A percentile compares a stretch with the other conserved stretches of the same genome.
Conservation (phyloP, 2,113 vertebrate species). For the Ammodramus savannarum region DNA sequence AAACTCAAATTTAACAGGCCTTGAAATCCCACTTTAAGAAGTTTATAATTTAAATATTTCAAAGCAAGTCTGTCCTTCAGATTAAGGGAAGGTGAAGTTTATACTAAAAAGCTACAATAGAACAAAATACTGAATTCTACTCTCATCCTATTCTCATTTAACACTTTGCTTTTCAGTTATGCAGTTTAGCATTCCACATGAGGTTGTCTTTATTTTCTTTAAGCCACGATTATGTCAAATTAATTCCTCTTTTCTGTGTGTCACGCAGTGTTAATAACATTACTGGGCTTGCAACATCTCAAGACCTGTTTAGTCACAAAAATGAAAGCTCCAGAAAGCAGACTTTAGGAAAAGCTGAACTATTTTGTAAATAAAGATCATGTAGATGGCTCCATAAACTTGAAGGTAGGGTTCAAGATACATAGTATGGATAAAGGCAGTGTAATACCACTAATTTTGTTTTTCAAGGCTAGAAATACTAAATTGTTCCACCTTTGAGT, state of each 20-base stretch:
- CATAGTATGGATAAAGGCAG: neutral
- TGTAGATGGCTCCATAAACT: neutral
- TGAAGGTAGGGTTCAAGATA: neutral
- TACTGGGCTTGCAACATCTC: slow-evolving; percentile 11
- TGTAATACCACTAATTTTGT: neutral
- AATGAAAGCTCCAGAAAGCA: neutral
- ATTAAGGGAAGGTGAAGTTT: slow-evolving; percentile 42
- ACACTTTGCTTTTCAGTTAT: slow-evolving; percentile 38
- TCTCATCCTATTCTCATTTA: slow-evolving; percentile 34
- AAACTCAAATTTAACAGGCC: slow-evolving; percentile 28
- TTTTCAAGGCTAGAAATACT: neutral
- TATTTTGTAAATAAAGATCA: neutral
- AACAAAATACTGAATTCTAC: slow-evolving; percentile 32
- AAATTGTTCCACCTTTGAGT: neutral
- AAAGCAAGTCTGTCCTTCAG: slow-evolving; percentile 22
- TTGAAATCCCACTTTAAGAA: slow-evolving; percentile 41
- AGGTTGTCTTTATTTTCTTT: slow-evolving; percentile 42
- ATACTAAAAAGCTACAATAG: neutral
- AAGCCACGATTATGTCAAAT: slow-evolving; percentile 32
- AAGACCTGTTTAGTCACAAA: slow-evolving; percentile 25
- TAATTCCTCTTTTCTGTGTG: slow-evolving; percentile 25
- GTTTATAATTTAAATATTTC: slow-evolving; percentile 40
- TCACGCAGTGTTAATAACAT: neutral
- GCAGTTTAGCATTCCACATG: slow-evolving; percentile 18
- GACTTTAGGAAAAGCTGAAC: neutral